Evolutionary conservation across 2,797 vertebrate genomes (phyloP), one percentile per base, ranked within the genome.

Genomic region (Bovichtus diacanthus): DNA sequence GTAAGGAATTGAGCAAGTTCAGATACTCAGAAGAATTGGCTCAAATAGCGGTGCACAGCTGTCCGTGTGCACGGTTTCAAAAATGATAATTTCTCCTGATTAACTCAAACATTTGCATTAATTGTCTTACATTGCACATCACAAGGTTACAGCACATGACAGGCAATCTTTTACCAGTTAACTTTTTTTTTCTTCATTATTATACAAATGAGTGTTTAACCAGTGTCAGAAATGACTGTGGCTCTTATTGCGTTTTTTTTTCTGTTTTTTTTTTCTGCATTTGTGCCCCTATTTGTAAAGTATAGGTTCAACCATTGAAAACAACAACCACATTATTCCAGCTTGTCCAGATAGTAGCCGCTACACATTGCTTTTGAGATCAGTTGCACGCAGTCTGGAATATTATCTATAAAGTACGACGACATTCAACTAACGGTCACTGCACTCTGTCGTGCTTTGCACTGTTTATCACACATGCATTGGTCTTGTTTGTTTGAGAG

Each of bases 1-100:
- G 23, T 64, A 70, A 76, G 80, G 76, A 78, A 87, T 65, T 68
- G 38, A 80, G 72, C 76, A 54, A 84, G 62, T 83, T n/a, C 61
- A 29, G 63, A 76, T 51, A 68, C 31, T 78, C 65, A 82, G 41
- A 80, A 47, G 66, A 64, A 54, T 29, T 80, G 50, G 53, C 62
- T 84, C 15, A 58, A 67, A 76, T 39, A n/a, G 55, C 47, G 9
- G 39, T n/a, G 50, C 61, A 64, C 81, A 87, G 85, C 82, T 90
- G 77, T 80, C 82, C 65, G 72, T 69, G 51, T 60, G 44, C 64
- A 50, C 51, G 61, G 41, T 25, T 12, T 68, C 60, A 34, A 67
- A 79, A 51, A 58, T 55, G 46, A 56, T 87, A 36, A 83, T 76
- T 56, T 59, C 19, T 74, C 64, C 38, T 78, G 68, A 82, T 31